phyloP scores from a whole-genome alignment of 2,113 vertebrate species.

The Glareola pratincola region DNA sequence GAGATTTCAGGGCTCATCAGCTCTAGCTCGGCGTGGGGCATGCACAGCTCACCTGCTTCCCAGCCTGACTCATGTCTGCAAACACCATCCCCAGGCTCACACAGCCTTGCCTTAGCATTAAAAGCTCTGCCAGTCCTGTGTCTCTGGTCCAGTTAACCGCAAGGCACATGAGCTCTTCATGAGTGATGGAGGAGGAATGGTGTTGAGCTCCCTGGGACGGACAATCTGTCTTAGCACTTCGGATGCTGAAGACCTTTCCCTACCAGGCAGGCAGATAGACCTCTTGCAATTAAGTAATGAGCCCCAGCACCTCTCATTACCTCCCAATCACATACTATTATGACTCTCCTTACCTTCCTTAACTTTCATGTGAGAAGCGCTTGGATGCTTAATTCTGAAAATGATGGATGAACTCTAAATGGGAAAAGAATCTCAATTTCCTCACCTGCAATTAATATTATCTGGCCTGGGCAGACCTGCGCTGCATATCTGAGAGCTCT shows the following conservation, averaged over 20 bases:
- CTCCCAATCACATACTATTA: background rate
- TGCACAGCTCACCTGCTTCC: accelerated
- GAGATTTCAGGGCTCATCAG: accelerated
- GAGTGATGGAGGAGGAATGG: background rate
- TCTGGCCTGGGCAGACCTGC: background rate
- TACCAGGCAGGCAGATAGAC: background rate
- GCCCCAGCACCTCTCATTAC: background rate
- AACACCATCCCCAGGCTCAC: background rate
- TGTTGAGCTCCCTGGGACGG: background rate
- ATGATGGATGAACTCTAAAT: slow-evolving; percentile 6
- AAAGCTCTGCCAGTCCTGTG: background rate
- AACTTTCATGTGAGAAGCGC: background rate
- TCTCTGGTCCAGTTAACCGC: background rate
- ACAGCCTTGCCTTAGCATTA: background rate
- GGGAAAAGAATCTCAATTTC: slow-evolving; percentile 26
- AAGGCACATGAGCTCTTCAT: background rate
- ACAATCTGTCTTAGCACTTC: background rate
- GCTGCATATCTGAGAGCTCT: background rate
- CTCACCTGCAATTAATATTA: background rate
- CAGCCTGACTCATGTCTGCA: background rate
- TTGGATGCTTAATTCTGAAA: background rate
- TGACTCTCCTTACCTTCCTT: background rate
- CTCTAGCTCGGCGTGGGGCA: background rate
- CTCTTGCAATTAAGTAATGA: background rate
- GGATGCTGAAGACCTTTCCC: background rate